Conservation (phyloP, 2,113 vertebrate genomes). For the Campylomormyrus tamandua region DNA sequence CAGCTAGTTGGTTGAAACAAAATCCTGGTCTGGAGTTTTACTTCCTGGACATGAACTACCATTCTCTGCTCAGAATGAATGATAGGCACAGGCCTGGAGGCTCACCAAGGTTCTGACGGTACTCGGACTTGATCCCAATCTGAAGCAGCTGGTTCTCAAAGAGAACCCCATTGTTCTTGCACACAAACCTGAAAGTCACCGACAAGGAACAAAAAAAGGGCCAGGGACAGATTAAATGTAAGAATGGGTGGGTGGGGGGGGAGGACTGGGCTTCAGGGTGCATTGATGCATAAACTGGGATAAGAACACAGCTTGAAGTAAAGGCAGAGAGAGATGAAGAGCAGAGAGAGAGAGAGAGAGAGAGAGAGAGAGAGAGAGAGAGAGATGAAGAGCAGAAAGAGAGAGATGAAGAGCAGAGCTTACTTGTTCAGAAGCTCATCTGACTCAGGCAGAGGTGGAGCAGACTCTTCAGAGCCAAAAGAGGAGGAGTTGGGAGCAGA, state of each 20-base stretch:
- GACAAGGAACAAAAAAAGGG: background rate
- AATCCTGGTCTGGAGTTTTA: background rate
- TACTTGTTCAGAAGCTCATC: constrained; percentile 91
- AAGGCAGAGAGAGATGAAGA: background rate
- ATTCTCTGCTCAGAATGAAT: background rate
- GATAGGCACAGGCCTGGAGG: background rate
- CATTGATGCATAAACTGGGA: too few relatives aligned
- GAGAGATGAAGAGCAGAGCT: constrained; percentile 41
- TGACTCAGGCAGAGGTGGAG: constrained; percentile 79
- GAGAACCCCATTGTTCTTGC: constrained; percentile 87
- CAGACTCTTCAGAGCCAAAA: constrained; percentile 69
- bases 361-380: too few relatives aligned
- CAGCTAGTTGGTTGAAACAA: background rate
- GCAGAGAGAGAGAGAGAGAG: background rate
- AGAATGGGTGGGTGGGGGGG: background rate
- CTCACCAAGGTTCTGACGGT: constrained; percentile 85
- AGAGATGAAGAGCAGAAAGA: background rate
- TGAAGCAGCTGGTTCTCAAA: constrained; percentile 89
- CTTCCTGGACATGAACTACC: background rate
- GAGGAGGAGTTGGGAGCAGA: constrained; percentile 56
- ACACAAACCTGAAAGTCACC: constrained; percentile 70
- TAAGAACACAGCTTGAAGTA: background rate
- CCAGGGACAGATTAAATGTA: background rate
- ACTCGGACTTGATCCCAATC: constrained; percentile 88
- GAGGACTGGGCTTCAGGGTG: background rate